Percentiles rank a stretch among this genome's conserved stretches.
These are phyloP conservation scores for Bombus consobrinus DNA, from an alignment of 1,140 invertebrate species.

Conservation along the genomic window DNA sequence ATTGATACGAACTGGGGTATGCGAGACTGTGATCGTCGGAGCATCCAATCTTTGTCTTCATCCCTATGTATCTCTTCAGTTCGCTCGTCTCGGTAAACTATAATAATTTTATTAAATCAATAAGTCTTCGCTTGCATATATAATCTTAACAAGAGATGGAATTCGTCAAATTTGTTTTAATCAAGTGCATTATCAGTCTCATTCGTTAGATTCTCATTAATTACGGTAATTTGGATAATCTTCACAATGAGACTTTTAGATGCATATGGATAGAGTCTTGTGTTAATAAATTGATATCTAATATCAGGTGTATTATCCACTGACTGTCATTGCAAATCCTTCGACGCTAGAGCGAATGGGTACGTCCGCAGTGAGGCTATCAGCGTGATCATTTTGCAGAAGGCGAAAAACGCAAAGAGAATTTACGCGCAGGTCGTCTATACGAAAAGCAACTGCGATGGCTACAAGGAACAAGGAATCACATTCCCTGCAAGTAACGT, in stretches of 20 bases:
- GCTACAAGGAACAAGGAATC: conserved; percentile 94
- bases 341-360: conserved; percentile 92
- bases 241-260: not conserved
- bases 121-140: not conserved
- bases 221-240: not conserved
- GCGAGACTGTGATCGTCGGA: conserved; percentile 94
- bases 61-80: conserved; percentile 93
- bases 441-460: conserved; percentile 89
- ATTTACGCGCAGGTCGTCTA: conserved; percentile 89
- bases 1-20: conserved; percentile 89
- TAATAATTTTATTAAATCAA: not conserved
- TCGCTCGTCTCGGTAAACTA: conserved; percentile 82
- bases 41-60: conserved; percentile 93
- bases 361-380: conserved; percentile 92
- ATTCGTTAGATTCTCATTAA: not conserved
- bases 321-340: conserved; percentile 94
- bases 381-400: conserved; percentile 91
- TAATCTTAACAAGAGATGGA: no score
- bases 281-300: not conserved
- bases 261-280: no score
- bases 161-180: no score
- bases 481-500: conserved; percentile 94
- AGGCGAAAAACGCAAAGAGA: conserved; percentile 89
- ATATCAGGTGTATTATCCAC: conserved; percentile 89
- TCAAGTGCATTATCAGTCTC: not conserved